A percentile compares a stretch with the other conserved stretches of the same genome.
phyloP scores from a whole-genome alignment of 2,797 vertebrate species.

The Coregonus suidteri region DNA sequence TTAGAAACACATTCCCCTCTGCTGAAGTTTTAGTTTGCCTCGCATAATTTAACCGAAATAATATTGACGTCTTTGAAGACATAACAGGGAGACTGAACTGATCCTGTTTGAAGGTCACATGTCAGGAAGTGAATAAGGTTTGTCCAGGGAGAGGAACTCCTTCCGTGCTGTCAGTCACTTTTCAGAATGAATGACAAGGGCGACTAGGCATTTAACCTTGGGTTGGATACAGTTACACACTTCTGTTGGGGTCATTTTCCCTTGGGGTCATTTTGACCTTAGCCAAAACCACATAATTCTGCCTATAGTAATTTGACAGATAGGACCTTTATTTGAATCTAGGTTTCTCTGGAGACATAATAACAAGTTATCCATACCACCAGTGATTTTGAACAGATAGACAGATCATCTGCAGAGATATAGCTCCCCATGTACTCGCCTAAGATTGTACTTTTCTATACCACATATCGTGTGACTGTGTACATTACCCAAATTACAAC shows the following conservation, averaged over 20 bases:
- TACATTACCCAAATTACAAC: no score
- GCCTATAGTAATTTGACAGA: no score
- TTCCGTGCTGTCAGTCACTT: slow-evolving; percentile 50
- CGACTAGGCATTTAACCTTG: slow-evolving; percentile 38
- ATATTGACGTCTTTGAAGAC: slow-evolving; percentile 32
- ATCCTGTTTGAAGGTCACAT: slow-evolving; percentile 49
- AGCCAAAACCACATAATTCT: no score
- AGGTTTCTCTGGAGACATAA: no score
- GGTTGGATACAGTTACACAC: slow-evolving; percentile 44
- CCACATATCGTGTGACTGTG: no score
- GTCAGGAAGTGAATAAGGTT: slow-evolving; percentile 49
- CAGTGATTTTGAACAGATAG: no score
- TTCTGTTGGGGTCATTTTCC: slow-evolving; percentile 34
- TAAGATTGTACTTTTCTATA: no score
- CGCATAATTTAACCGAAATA: not conserved
- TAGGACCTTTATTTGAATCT: no score
- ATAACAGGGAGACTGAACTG: slow-evolving; percentile 53
- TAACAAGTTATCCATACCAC: no score
- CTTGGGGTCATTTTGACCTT: no score
- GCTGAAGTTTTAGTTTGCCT: slow-evolving; percentile 23
- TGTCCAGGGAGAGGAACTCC: slow-evolving; percentile 24
- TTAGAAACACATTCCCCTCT: not conserved
- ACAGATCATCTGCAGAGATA: no score
- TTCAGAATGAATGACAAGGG: slow-evolving; percentile 33
- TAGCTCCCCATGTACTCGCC: no score